Base-by-base conservation (phyloP, 2,113 vertebrate genomes). In the Scomber colias region DNA sequence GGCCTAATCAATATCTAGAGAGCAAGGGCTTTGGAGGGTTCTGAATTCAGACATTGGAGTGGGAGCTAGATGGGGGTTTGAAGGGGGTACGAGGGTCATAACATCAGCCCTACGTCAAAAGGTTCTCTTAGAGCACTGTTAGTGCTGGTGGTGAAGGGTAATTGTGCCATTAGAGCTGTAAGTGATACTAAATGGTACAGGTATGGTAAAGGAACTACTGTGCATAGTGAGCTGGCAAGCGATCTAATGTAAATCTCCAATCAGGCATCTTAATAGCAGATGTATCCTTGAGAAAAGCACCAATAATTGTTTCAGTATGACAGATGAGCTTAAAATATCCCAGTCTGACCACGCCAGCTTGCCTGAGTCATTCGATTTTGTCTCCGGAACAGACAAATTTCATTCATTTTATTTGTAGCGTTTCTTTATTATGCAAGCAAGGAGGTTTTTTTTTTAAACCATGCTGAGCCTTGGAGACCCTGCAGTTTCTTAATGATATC, bases 141-240 rank as follows among this genome's bases (percentile, higher is more conserved):
- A 93, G 75, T 74, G 82, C 66, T 67, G 57, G 85, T 90, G 92
- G 84, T 93, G 91, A 94, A 93, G 90, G 92, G 89, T 94, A 93
- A 93, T 93, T 87, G 92, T 76, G 56, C 88, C 84, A 92, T 94
- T 93, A 94, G 77, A 75, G 77, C 89, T 81, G 70, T 90, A 91
- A 93, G 93, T 92, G 88, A 92, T 86, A 88, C 87, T 93, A 91
- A 93, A 91, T 87, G 86, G 87, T 77, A 61, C 81, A 90, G 90
- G 90, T 94, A 90, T 90, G 74, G 88, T 90, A 75, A 83, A 92
- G 88, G 79, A 90, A 89, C 82, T 76, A 76, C 86, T 77, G 50
- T 9, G 55, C 80, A 71, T 77, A 74, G 86, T 56, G 63, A 86
- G 75, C 84, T 59, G 69, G 83, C 75, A 84, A 81, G 83, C 81